These are phyloP conservation scores for Sardinella longiceps DNA, from an alignment of 2,797 vertebrate species.

Conservation along the genomic window DNA sequence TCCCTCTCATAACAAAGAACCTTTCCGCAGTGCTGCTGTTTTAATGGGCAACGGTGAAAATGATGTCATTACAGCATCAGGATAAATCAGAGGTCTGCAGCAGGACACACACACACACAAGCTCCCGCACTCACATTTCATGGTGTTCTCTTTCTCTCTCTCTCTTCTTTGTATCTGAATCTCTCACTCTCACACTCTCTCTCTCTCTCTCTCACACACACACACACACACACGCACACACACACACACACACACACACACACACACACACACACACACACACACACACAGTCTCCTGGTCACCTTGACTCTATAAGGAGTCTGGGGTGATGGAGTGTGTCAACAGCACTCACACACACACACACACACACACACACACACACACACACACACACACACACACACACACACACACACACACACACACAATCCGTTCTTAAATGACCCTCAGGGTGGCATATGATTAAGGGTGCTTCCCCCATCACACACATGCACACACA, in stretches of 20 bases:
- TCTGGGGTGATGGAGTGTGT: constrained; percentile 51
- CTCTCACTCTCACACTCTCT: constrained; percentile 37
- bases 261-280: constrained; percentile 22
- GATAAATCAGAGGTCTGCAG: constrained; percentile 66
- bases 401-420: too few species aligned
- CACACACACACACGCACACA: constrained; percentile 21
- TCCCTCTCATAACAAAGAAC: not conserved
- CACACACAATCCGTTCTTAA: too few species aligned
- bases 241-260: not conserved
- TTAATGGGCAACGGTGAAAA: constrained; percentile 64
- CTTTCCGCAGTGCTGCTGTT: constrained; percentile 54
- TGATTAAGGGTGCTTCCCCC: too few species aligned
- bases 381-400: too few species aligned
- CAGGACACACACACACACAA: constrained; percentile 32
- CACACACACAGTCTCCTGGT: constrained; percentile 65
- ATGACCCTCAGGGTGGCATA: too few species aligned
- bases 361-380: too few species aligned
- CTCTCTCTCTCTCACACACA: constrained; percentile 52
- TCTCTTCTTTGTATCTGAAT: too few species aligned
- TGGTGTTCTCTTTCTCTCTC: not conserved
- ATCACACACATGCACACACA: too few species aligned
- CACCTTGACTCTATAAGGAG: constrained; percentile 69
- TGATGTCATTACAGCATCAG: constrained; percentile 66
- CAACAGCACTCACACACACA: constrained; percentile 49
- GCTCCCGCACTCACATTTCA: constrained; percentile 7